Base-by-base conservation (phyloP, 1,140 invertebrate species). In the Coptotermes formosanus region DNA sequence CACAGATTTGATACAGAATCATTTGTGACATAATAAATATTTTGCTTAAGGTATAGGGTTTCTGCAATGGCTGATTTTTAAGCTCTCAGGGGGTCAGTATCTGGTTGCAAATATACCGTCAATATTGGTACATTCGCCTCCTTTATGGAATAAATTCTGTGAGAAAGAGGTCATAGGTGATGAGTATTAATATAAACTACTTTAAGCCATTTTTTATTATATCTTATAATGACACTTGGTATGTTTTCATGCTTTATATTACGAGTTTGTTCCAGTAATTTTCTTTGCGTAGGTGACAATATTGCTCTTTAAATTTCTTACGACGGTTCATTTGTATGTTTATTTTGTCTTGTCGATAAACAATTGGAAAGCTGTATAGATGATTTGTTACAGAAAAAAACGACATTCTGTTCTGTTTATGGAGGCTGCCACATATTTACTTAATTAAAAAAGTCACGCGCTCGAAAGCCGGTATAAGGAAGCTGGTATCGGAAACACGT, bases 401-500 rank as follows among this genome's bases (percentile, higher is more conserved):
- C 0, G 25, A 75, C 25, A 30, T 30, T 1, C 14, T 25, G 64
- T 75, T n/a, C n/a, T 75, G 25, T n/a, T 30, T 21, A 21, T 55
- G 52, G 52, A 21, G 11, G 19, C 52, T 21, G 52, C 19, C 21
- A 55, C 6, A 7, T 75, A 16, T 30, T 75, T 75, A 75, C 64
- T 75, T 75, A 75, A 75, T 75, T 75, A 75, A 75, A 64, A 75
- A 75, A 52, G 43, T 44, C n/a, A 52, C 82, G 82, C 82, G 82
- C 4, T 30, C 21, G 82, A 25, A 83, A 45, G 82, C 43, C 82
- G 82, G 82, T 83, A 83, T 83, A 83, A 25, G 38, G 82, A 44
- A 83, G 82, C 82, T 30, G 82, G 82, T 44, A 43, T 23, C 2
- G 82, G 82, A n/a, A 32, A 83, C 82, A 44, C 82, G 32, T 38